Evolutionary conservation across 2,797 vertebrate species (phyloP).

Genomic region (Antrozous pallidus): DNA sequence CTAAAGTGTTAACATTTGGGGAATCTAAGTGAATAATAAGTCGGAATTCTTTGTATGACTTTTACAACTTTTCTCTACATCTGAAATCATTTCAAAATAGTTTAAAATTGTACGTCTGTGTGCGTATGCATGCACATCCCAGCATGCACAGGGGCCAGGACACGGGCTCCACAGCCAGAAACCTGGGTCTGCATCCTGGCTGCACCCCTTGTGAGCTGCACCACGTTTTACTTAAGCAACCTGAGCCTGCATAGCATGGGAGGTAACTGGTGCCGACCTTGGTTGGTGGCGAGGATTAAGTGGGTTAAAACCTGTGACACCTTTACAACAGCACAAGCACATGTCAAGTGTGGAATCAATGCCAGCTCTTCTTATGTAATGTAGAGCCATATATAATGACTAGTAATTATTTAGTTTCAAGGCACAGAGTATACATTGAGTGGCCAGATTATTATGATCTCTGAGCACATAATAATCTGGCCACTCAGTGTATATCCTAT

Average conservation of each 20-base stretch:
- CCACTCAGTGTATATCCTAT: no score
- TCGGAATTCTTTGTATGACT: not conserved
- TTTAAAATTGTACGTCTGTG: not conserved
- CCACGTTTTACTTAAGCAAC: not conserved
- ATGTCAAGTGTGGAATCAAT: no score
- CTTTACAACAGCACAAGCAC: not conserved
- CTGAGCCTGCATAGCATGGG: not conserved
- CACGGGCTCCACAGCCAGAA: not conserved
- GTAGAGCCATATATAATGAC: not conserved
- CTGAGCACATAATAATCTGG: no score
- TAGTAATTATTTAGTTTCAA: not conserved
- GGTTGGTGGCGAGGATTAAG: not conserved
- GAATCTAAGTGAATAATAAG: not conserved
- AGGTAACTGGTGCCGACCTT: not conserved
- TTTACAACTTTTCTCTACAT: not conserved
- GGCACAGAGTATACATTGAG: rapidly evolving
- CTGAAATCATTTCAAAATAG: not conserved
- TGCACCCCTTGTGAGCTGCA: not conserved
- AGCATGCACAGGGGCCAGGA: not conserved
- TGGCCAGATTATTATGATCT: no score
- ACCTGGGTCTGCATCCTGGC: not conserved
- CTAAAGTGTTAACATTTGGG: not conserved
- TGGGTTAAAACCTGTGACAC: not conserved
- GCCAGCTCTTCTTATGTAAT: not conserved
- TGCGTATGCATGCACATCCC: not conserved